These are phyloP conservation scores for Acrossocheilus wenchowensis DNA, from an alignment of 2,797 vertebrate species.

Conservation along the genomic window DNA sequence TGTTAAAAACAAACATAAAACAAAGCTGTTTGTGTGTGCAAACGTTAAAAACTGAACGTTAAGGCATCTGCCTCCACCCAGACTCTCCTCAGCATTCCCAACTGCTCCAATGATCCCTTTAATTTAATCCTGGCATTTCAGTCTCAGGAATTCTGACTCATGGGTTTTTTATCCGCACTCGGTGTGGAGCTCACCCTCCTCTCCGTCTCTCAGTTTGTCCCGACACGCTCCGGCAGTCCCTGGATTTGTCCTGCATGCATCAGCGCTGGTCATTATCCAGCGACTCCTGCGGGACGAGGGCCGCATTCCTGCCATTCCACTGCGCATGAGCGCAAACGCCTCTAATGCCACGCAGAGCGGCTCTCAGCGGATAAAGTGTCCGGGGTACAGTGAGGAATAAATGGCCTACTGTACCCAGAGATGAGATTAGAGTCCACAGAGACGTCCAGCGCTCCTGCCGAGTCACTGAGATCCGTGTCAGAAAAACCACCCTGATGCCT, in stretches of 20 bases:
- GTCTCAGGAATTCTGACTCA: background rate
- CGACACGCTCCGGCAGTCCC: background rate
- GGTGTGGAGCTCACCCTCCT: background rate
- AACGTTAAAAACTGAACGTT: background rate
- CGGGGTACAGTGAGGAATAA: slow-evolving; percentile 41
- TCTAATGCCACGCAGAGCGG: background rate
- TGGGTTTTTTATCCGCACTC: background rate
- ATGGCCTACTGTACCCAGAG: slow-evolving; percentile 8
- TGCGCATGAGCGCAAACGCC: background rate
- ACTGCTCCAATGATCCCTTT: background rate
- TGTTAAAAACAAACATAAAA: too few species aligned
- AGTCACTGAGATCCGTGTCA: background rate
- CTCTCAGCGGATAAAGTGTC: slow-evolving; percentile 28
- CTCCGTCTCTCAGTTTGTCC: background rate
- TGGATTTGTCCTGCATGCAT: background rate
- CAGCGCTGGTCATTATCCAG: slow-evolving; percentile 16
- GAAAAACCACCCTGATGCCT: background rate
- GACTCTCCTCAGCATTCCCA: too few species aligned
- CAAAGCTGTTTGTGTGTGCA: background rate
- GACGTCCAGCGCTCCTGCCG: background rate
- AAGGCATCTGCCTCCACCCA: background rate
- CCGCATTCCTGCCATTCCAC: slow-evolving; percentile 56
- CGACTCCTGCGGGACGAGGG: background rate
- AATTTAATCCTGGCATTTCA: background rate
- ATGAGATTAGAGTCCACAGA: slow-evolving; percentile 25